A percentile compares a stretch with the other conserved stretches of the same genome.
These are phyloP conservation scores for Liopterus haemorrhoidalis DNA, from an alignment of 2,888 invertebrate genomes.

Conservation along the genomic window DNA sequence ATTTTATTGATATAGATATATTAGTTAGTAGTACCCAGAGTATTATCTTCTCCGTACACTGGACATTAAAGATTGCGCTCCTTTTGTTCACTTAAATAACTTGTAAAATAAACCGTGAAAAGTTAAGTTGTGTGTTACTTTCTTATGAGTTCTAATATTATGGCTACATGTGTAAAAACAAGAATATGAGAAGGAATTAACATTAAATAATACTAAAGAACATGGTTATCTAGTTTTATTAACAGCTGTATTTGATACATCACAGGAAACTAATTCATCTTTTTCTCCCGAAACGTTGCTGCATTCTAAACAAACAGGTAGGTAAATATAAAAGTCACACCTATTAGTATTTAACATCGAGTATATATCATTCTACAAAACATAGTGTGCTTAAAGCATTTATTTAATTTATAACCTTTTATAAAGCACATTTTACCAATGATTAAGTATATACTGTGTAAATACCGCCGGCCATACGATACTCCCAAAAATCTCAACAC, in stretches of 20 bases:
- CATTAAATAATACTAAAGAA: conserved; percentile 22
- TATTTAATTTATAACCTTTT: too few relatives aligned
- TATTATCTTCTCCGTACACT: conserved; percentile 20
- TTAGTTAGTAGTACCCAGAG: conserved; percentile 23
- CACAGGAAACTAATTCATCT: conserved; percentile 15
- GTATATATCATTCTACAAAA: too few relatives aligned
- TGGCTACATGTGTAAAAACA: conserved; percentile 24
- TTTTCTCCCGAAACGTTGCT: too few relatives aligned
- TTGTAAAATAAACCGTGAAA: conserved; percentile 24
- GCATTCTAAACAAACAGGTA: too few relatives aligned
- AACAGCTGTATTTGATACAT: conserved; percentile 19
- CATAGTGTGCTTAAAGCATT: too few relatives aligned
- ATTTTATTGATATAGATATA: conserved; percentile 15
- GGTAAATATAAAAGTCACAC: too few relatives aligned
- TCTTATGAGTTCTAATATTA: conserved; percentile 21
- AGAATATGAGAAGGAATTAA: conserved; percentile 18
- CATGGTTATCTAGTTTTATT: conserved; percentile 23
- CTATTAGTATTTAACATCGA: too few relatives aligned
- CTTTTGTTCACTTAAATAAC: conserved; percentile 21
- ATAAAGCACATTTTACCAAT: too few relatives aligned
- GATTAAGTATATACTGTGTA: too few relatives aligned
- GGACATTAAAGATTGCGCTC: conserved; percentile 19
- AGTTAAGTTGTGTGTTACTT: conserved; percentile 23
- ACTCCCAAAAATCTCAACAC: too few relatives aligned
- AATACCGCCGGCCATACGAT: too few relatives aligned